Percentiles rank a stretch among this genome's conserved stretches.
These are phyloP conservation scores for Pseudochromis fuscus DNA, from an alignment of 2,797 vertebrate genomes.

Conservation along the genomic window DNA sequence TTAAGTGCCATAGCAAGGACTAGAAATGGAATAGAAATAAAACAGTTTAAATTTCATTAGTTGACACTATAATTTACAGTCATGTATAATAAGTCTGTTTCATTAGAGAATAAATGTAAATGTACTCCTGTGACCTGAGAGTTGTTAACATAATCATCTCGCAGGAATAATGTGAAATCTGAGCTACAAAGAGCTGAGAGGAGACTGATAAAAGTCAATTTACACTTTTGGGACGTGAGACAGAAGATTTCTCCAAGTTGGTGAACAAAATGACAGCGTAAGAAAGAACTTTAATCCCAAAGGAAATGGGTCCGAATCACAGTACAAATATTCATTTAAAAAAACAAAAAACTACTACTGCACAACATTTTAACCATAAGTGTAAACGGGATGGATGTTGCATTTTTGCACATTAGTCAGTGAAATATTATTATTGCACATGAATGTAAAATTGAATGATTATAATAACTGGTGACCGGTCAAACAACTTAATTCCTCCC, in stretches of 20 bases:
- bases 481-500: too few relatives aligned
- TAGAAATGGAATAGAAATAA: neutral
- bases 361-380: too few relatives aligned
- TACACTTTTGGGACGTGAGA: conserved; percentile 16
- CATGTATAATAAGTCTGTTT: neutral
- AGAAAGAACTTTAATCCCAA: too few relatives aligned
- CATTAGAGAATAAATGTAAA: conserved; percentile 1
- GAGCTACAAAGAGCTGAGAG: neutral
- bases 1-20: neutral
- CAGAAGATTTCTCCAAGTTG: neutral
- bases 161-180: neutral
- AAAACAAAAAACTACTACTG: too few relatives aligned
- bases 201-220: conserved; percentile 15
- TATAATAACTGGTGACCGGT: too few relatives aligned
- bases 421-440: too few relatives aligned
- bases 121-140: neutral
- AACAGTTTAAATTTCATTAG: neutral
- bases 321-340: too few relatives aligned
- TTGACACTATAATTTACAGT: neutral
- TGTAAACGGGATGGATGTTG: too few relatives aligned
- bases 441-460: too few relatives aligned
- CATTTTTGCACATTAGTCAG: too few relatives aligned
- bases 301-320: too few relatives aligned
- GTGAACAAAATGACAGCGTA: neutral
- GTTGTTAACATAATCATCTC: conserved; percentile 14